Evolutionary conservation across 2,113 vertebrate genomes (phyloP).

Genomic region (Panurus biarmicus): DNA sequence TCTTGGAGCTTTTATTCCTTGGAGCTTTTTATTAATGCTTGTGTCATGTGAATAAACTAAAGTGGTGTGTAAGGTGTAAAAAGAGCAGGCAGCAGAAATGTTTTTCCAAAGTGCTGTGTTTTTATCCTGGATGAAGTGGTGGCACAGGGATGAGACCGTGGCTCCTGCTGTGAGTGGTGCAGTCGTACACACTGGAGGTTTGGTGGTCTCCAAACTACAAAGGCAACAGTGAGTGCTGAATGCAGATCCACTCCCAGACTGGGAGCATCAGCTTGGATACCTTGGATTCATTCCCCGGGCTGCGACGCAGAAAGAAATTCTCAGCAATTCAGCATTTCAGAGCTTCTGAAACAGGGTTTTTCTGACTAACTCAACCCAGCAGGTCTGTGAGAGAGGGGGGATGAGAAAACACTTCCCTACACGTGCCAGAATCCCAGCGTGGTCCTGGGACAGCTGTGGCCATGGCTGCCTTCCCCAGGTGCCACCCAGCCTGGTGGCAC

Average conservation of each 20-base stretch:
- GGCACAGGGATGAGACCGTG: accelerated
- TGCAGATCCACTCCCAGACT: not conserved
- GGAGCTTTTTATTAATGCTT: not conserved
- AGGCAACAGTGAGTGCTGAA: not conserved
- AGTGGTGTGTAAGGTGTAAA: accelerated
- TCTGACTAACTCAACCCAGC: not conserved
- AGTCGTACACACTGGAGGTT: accelerated
- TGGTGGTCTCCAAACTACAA: not conserved
- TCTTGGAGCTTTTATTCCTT: not conserved
- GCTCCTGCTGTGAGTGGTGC: accelerated
- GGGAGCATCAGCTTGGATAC: not conserved
- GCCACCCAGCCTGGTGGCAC: slow-evolving; percentile 51
- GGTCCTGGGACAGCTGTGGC: not conserved
- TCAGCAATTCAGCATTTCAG: not conserved
- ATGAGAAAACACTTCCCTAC: not conserved
- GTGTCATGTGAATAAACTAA: not conserved
- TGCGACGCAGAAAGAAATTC: not conserved
- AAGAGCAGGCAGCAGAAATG: not conserved
- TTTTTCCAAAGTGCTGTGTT: not conserved
- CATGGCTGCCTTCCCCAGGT: slow-evolving; percentile 13
- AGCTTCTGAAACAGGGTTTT: not conserved
- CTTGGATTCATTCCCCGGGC: not conserved
- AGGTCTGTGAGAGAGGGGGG: not conserved
- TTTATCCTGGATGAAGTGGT: not conserved
- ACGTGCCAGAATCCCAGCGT: not conserved